These are phyloP conservation scores for Emydocephalus ijimae DNA, from an alignment of 2,113 vertebrate genomes.

Conservation along the genomic window DNA sequence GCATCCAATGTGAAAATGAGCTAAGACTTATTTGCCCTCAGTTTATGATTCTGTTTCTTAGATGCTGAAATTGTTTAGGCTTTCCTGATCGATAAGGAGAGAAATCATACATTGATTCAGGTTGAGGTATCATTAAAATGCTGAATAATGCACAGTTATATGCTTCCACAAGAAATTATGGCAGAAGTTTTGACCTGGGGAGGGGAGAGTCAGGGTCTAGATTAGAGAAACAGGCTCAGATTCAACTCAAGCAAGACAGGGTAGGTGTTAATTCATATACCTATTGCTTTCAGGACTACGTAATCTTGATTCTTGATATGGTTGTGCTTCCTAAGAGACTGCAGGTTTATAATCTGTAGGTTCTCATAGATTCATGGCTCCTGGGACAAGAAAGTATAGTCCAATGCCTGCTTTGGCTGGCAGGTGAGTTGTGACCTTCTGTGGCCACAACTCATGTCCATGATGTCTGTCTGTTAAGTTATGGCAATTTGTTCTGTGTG, in stretches of 20 bases:
- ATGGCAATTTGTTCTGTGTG: not conserved
- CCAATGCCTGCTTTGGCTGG: not conserved
- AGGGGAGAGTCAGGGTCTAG: not conserved
- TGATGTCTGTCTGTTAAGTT: not conserved
- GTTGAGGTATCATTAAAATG: not conserved
- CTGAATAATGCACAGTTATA: not conserved
- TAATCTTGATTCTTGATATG: not conserved
- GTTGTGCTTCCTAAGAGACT: not conserved
- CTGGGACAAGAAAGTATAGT: not conserved
- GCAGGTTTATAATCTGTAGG: not conserved
- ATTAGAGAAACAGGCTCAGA: not conserved
- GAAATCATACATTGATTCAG: not conserved
- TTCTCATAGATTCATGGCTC: not conserved
- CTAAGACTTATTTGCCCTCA: not conserved
- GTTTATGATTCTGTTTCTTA: not conserved
- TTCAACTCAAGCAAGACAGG: not conserved
- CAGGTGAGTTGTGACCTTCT: not conserved
- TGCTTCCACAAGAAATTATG: not conserved
- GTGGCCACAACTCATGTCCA: not conserved
- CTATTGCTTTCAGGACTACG: not conserved
- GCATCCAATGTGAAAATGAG: not conserved
- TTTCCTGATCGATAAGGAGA: not conserved
- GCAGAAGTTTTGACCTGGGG: not conserved
- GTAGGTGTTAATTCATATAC: not conserved
- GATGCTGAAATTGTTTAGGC: not conserved